Evolutionary conservation across 2,888 invertebrate species (phyloP), one percentile per base, ranked within the genome.

Genomic region (Oxystoma pomonae): DNA sequence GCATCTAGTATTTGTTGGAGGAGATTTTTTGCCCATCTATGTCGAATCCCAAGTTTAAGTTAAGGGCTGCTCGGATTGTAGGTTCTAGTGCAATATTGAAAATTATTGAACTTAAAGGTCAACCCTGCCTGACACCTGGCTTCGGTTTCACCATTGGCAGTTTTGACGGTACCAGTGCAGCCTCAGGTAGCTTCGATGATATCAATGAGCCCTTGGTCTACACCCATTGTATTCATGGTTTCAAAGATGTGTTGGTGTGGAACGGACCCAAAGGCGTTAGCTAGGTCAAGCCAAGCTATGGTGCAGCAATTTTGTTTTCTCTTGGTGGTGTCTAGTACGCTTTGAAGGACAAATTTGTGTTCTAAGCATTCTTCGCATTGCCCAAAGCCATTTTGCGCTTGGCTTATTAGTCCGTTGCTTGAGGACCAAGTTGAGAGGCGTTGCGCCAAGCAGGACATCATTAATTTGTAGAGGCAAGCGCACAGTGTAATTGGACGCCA

Each of bases 181-280:
- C 21, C 62, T 65, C 59, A 60, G 16, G 63, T 65, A 51, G 75
- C 71, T 9, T 53, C 3, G 1, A 67, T 22, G 1, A 62, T 0
- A 7, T 51, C 52, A 2, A 58, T 12, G 0, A 58, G 52, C 1
- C 9, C 18, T 1, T 7, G 20, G 16, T 57, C 58, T n/a, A 65
- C 58, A 0, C 61, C 64, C 35, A 60, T 20, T 0, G 52, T 5
- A 1, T 56, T 16, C 19, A 66, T 51, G 1, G 62, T 62, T 1
- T 12, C n/a, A 2, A 64, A n/a, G 0, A 66, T 64, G 9, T 71
- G 67, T 3, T 58, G 55, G 63, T 78, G 78, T 16, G 78, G 76
- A 1, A 80, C 65, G 2, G 75, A 75, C 0, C 74, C 75, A 64
- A 80, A 78, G 1, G 80, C 79, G 35, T 80, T 80, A 5, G 74